Evolutionary conservation across 2,797 vertebrate genomes (phyloP), one percentile per base, ranked within the genome.

Genomic region (Acanthornis magna): DNA sequence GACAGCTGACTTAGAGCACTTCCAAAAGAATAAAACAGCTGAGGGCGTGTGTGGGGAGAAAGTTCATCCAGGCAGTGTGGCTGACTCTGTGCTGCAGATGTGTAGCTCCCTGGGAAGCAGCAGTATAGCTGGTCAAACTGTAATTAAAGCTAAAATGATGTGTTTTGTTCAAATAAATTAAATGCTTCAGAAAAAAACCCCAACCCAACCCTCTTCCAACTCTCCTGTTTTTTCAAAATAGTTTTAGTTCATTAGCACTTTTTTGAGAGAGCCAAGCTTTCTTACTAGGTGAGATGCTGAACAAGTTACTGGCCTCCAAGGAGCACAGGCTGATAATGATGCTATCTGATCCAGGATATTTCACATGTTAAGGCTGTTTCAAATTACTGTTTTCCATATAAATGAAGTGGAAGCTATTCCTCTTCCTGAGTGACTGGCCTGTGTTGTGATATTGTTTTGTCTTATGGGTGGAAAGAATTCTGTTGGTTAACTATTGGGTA

Each of bases 61-160:
- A 67, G 58, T 88, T 84, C 65, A 92, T 25, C 38, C 75, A 93
- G 55, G 34, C 66, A 43, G 26, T 36, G 25, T 88, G 75, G 58
- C 85, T 92, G 50, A 55, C 62, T 65, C 62, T 65, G 55, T 55
- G 75, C 45, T 86, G 70, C 73, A 78, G 79, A 65, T 85, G 50
- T 91, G 76, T 62, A 57, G 76, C 40, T 96, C 76, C 48, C 77
- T 91, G 74, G 62, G 40, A 90, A 89, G 70, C 40, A 70, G 85
- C n/a, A 36, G 19, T 45, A 14, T 63, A 89, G 81, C 30, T 92
- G 79, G 75, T 96, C 65, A 84, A 89, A 72, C 40, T 75, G 63
- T 91, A 92, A 93, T 81, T 95, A 87, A 68, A 90, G 55, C 63
- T 82, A 36, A 85, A 93, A 77, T 66, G 42, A 80, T 78, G 34